Conservation (phyloP, 2,797 vertebrate genomes). For the Acanthurus leucopareius region DNA sequence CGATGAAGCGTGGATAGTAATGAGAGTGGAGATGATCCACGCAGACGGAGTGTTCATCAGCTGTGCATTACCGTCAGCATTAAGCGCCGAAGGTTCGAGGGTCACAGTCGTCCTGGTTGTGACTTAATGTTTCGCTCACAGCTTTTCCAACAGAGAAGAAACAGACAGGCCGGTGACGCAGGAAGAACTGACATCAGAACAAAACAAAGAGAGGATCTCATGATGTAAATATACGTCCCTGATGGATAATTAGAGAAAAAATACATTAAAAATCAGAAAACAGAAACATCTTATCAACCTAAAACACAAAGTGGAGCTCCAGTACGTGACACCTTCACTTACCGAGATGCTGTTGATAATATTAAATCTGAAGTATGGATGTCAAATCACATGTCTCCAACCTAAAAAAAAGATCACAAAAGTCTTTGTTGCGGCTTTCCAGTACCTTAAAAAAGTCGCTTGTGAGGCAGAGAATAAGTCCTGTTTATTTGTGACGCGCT, state of each 20-base stretch:
- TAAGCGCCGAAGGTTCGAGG: constrained; percentile 34
- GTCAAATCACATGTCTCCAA: no score
- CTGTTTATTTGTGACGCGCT: no score
- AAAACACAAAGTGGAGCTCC: constrained; percentile 36
- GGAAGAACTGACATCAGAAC: constrained; percentile 31
- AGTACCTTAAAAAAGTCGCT: no score
- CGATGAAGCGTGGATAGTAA: constrained; percentile 41
- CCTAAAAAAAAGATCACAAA: no score
- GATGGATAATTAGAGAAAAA: constrained; percentile 41
- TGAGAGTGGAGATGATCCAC: constrained; percentile 43
- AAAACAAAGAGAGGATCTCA: constrained; percentile 25
- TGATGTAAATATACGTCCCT: constrained; percentile 29
- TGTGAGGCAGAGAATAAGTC: no score
- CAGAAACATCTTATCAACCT: constrained; percentile 36
- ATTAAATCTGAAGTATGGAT: constrained; percentile 11
- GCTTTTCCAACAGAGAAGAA: constrained; percentile 19
- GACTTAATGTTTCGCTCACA: constrained; percentile 36
- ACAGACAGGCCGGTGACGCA: constrained; percentile 1
- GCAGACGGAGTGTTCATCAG: constrained; percentile 48
- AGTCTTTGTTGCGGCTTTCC: no score
- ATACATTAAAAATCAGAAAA: constrained; percentile 4
- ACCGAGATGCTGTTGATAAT: constrained; percentile 62
- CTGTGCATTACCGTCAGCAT: constrained; percentile 50
- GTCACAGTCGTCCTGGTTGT: constrained; percentile 25
- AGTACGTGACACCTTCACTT: constrained; percentile 23